Base-by-base conservation (phyloP, 2,888 invertebrate genomes). In the Theristus sp. region DNA sequence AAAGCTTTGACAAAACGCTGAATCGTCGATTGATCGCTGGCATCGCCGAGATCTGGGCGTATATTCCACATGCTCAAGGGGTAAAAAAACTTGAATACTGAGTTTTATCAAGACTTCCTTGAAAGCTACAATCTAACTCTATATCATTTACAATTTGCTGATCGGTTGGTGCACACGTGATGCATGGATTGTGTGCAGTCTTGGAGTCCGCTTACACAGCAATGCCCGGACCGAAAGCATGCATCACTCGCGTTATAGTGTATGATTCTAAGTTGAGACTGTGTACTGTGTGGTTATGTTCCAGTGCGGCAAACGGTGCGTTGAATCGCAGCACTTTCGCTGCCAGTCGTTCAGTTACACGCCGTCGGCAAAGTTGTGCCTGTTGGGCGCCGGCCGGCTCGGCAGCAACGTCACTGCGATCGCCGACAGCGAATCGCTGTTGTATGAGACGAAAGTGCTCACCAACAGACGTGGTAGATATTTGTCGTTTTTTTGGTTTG, bases 1-100 rank as follows among this genome's bases (percentile, higher is more conserved):
- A 74, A 22, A 73, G 78, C 62, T 82, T 38, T 17, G 38, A 38
- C 17, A 6, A 17, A 38, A 6, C 17, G 6, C 17, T 38, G 10
- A 38, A 38, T 38, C 38, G 38, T 17, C 28, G 22, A 6, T 6
- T 56, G 6, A 2, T 56, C 10, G 56, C 6, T 29, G 28, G 29
- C 56, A 28, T 56, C 28, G n/a, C n/a, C 1, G 29, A 56, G 30
- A 10, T 22, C 3, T 56, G 56, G 56, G 29, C n/a, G 30, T n/a
- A 29, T 30, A 29, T 56, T 1, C 56, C 56, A 3, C 56, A 56
- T n/a, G 28, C 17, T 20, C 56, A 56, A 29, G 56, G 56, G 29
- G 56, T 56, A 10, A 25, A n/a, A n/a, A n/a, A n/a, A n/a, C n/a
- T n/a, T n/a, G n/a, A n/a, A n/a, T n/a, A n/a, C n/a, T n/a, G n/a